These are phyloP conservation scores for Galemys pyrenaicus DNA, from an alignment of 2,113 vertebrate genomes.

Conservation along the genomic window DNA sequence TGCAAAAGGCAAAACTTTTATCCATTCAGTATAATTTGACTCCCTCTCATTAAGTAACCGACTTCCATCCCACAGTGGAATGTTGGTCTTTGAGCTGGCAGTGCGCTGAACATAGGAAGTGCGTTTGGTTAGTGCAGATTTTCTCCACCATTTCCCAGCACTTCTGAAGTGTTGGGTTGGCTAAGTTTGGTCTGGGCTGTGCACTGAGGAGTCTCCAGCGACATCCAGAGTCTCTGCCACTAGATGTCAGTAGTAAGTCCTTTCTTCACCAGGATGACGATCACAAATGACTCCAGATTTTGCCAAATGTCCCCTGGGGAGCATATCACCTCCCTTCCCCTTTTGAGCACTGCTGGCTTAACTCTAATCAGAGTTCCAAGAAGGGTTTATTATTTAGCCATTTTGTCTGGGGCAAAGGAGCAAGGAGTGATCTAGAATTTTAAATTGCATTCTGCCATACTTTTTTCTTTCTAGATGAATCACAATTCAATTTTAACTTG, in stretches of 20 bases:
- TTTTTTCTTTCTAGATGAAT: neutral
- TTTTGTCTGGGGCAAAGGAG: neutral
- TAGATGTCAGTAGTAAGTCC: neutral
- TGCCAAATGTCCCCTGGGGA: neutral
- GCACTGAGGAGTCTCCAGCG: no score
- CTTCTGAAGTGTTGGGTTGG: neutral
- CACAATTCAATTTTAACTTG: neutral
- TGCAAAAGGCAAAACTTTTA: neutral
- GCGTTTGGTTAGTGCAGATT: neutral
- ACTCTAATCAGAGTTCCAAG: neutral
- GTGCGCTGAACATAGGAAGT: neutral
- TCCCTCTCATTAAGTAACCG: neutral
- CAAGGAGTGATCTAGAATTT: neutral
- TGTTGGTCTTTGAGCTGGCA: neutral
- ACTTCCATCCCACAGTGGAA: neutral
- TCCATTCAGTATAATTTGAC: rapidly evolving
- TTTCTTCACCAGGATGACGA: neutral
- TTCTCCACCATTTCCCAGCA: neutral
- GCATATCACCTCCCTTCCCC: neutral
- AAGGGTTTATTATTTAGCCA: neutral
- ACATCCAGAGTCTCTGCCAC: neutral
- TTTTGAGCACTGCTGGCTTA: neutral
- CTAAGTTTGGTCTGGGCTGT: neutral
- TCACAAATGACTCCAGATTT: neutral
- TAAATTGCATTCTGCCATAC: neutral